phyloP scores from a whole-genome alignment of 2,888 invertebrate species.

The Clepsis dumicolana region DNA sequence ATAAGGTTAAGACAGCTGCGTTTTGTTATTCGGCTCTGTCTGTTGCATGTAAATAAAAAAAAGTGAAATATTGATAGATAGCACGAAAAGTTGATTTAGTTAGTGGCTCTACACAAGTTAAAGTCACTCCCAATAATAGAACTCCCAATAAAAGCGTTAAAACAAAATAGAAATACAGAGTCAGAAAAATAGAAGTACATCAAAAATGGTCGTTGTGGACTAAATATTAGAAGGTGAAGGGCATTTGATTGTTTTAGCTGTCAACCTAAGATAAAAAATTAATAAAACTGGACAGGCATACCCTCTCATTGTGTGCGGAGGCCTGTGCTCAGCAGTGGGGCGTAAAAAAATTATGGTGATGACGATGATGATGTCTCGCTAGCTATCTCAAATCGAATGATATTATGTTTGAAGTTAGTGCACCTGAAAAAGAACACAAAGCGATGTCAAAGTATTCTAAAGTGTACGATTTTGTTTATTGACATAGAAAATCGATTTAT shows the following conservation, averaged over 20 bases:
- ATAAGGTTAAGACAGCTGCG: conserved; percentile 37
- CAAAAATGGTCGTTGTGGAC: no score
- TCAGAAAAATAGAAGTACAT: background rate
- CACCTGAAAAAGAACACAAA: no score
- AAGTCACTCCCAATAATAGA: background rate
- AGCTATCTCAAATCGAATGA: no score
- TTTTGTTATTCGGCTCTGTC: conserved; percentile 20
- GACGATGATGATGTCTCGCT: no score
- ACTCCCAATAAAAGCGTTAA: background rate
- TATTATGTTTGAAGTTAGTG: no score
- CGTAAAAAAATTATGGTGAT: no score
- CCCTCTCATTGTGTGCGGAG: no score
- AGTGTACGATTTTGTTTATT: background rate
- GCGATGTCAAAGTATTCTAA: no score
- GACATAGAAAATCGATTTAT: conserved; percentile 2
- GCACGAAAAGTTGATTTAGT: conserved; percentile 33
- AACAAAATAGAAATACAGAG: background rate
- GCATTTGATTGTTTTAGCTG: no score
- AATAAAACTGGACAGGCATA: no score
- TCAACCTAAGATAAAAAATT: background rate
- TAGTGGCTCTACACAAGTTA: conserved; percentile 9
- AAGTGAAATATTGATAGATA: conserved; percentile 28
- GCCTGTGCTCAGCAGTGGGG: no score
- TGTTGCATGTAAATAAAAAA: conserved; percentile 29
- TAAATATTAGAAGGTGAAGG: no score